phyloP scores from a whole-genome alignment of 2,888 invertebrate genomes.

The Lasioglossum marginatum region DNA sequence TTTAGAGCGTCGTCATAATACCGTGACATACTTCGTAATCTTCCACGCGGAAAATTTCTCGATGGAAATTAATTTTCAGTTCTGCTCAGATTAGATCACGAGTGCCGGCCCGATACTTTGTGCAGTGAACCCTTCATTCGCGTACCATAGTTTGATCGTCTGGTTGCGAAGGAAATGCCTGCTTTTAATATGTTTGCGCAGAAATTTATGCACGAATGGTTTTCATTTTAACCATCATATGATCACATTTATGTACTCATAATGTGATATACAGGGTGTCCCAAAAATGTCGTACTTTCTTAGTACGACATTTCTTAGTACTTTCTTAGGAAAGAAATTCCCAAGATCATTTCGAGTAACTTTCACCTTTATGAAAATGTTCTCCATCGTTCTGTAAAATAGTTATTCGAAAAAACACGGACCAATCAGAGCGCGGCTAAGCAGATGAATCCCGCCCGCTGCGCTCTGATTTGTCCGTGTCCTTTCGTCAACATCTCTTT shows the following conservation, averaged over 20 bases:
- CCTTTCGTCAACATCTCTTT: too few relatives aligned
- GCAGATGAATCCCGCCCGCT: too few relatives aligned
- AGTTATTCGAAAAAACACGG: too few relatives aligned
- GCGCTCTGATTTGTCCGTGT: too few relatives aligned
- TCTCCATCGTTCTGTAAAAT: too few relatives aligned
- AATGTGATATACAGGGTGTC: too few relatives aligned
- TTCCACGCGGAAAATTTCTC: constrained; percentile 56
- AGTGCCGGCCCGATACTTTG: background rate
- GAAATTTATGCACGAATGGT: background rate
- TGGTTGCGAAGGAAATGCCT: background rate
- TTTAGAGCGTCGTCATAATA: constrained; percentile 26
- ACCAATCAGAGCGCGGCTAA: too few relatives aligned
- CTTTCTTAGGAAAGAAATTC: too few relatives aligned
- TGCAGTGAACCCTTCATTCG: background rate
- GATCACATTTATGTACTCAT: background rate
- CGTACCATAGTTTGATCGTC: background rate
- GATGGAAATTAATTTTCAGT: constrained; percentile 58
- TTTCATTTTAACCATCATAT: background rate
- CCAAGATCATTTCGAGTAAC: too few relatives aligned
- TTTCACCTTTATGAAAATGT: too few relatives aligned
- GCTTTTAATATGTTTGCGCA: background rate
- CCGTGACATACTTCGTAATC: constrained; percentile 43
- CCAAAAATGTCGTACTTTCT: too few relatives aligned
- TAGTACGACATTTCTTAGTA: too few relatives aligned
- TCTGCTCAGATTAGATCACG: constrained; percentile 8